Base-by-base conservation (phyloP, 2,888 invertebrate species). In the Lithophane socia region DNA sequence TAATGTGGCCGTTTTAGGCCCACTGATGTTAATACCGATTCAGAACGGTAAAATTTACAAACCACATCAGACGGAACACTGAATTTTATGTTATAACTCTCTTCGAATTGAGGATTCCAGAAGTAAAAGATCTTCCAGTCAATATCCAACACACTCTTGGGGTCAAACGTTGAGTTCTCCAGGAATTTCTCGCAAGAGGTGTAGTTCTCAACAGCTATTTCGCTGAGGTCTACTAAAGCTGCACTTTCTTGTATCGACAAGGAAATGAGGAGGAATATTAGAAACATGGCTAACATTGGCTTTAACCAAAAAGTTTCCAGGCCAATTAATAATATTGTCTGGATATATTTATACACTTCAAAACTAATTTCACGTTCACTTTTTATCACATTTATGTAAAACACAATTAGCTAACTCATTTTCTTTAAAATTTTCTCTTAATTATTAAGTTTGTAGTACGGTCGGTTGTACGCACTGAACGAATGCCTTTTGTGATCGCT, bases 71-170 rank as follows among this genome's bases (percentile, higher is more conserved):
- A 82, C 0, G 95, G 91, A 3, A 87, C 61, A 64, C 91, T 92
- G 77, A 94, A 95, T 75, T 86, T 91, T 0, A 94, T 84, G 24
- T 89, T 88, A 72, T 93, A 93, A 3, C 87, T 90, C 1, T 87
- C 80, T 44, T 93, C 93, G 3, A 80, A 81, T 0, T 88, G 82
- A 42, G 86, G 82, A 67, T 88, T 92, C 94, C 95, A 95, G 56
- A 92, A 93, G 80, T 91, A 95, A 67, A 94, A 95, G 52, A 94
- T 93, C 74, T 90, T 92, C 95, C 95, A 95, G 52, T 94, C 93
- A 0, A 93, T 82, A 63, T 93, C 91, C 0, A 94, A 2, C 0
- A 95, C 79, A 10, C 84, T 89, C 1, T 76, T 80, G 0, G 85
- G 74, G 56, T 94, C 90, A 56, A 94, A 92, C 0, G 85, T 90